Evolutionary conservation across 1,140 invertebrate species (phyloP).

Genomic region (Leguminivora glycinivorella): DNA sequence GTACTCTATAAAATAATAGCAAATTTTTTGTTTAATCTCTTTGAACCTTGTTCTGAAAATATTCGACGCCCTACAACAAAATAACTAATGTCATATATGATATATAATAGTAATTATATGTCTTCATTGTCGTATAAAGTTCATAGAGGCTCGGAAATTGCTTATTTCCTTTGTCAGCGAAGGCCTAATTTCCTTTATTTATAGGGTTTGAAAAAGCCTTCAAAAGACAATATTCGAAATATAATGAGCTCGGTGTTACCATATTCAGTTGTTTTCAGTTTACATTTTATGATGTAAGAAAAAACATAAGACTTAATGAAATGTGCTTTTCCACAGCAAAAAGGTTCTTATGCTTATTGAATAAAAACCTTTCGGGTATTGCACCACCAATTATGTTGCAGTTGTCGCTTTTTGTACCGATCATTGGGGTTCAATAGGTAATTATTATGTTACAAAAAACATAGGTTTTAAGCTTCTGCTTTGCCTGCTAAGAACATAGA

Average conservation of each 20-base stretch:
- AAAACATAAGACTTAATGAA: too few species aligned
- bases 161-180: neutral
- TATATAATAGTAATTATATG: neutral
- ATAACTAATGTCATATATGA: neutral
- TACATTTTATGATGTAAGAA: too few species aligned
- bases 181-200: conserved; percentile 27
- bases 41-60: neutral
- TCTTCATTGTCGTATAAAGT: conserved; percentile 1
- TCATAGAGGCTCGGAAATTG: conserved; percentile 17
- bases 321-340: too few species aligned
- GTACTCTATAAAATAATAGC: too few species aligned
- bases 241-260: conserved; percentile 38
- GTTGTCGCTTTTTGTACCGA: too few species aligned
- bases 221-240: conserved; percentile 10
- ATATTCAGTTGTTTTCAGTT: conserved; percentile 10
- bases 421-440: too few species aligned
- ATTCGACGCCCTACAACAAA: neutral
- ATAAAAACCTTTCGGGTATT: too few species aligned
- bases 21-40: neutral
- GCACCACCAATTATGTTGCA: too few species aligned
- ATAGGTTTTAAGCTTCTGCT: too few species aligned
- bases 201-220: conserved; percentile 7
- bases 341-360: too few species aligned
- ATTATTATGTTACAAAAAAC: too few species aligned
- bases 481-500: too few species aligned